Base-by-base conservation (phyloP, 2,797 vertebrate genomes). In the Neosilurus mollespiculum region DNA sequence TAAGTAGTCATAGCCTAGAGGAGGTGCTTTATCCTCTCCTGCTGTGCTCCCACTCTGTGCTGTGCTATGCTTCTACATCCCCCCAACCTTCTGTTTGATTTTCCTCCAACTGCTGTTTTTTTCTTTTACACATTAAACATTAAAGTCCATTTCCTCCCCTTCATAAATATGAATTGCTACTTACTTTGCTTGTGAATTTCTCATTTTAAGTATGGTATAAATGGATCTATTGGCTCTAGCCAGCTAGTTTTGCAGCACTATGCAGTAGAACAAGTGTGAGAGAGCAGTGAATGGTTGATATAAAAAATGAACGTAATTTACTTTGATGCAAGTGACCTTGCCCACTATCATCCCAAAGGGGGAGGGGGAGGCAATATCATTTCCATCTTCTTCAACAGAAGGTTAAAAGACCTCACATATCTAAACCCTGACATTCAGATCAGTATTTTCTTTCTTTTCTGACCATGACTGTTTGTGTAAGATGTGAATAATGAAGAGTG, bases 1-100 rank as follows among this genome's bases (percentile, higher is more conserved):
- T 78, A 73, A 81, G 64, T 49, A 77, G 43, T 77, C 54, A 62
- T 85, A 77, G 77, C 80, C 65, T 78, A 37, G 64, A 81, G 79
- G 80, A 77, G 80, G 56, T 26, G 72, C 54, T 85, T 73, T 59
- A 76, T 85, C 15, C 58, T 64, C 30, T 81, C 80, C 51, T 81
- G 73, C 84, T 85, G 84, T 34, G 72, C 56, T 64, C 61, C 58
- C 56, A 70, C 80, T 81, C 73, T 43, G 34, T n/a, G 54, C 30
- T 56, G 49, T 49, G 83, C 69, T 70, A 81, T 53, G 80, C 26
- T 49, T 64, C 58, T 85, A 18, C 67, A 58, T 56, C 78, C 66
- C 62, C 51, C n/a, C 58, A 72, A 58, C n/a, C 61, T 14, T 34
- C 49, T 73, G 53, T 84, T 84, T 82, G 43, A 78, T 72, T 37